A percentile compares a stretch with the other conserved stretches of the same genome.
These are phyloP conservation scores for Scaptomyza hsui DNA, from an alignment of 1,140 invertebrate species.

Conservation along the genomic window DNA sequence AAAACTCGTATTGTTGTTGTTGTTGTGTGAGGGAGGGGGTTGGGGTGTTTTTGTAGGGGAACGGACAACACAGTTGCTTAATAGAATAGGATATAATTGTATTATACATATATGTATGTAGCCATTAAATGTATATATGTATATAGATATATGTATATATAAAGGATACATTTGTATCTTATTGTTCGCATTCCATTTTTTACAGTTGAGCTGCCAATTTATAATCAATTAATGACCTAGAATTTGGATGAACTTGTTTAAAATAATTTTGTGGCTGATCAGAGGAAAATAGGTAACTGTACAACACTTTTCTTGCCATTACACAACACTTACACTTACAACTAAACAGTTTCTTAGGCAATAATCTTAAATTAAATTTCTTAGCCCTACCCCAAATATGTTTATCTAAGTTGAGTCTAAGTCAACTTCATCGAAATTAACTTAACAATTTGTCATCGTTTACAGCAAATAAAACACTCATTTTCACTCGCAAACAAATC, in stretches of 20 bases:
- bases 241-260: too few relatives aligned
- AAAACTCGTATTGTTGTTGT: slow-evolving; percentile 7
- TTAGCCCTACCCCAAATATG: too few relatives aligned
- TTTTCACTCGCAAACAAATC: background rate
- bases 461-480: background rate
- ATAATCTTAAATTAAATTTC: too few relatives aligned
- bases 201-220: background rate
- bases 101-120: slow-evolving; percentile 6
- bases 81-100: slow-evolving; percentile 27
- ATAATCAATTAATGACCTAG: background rate
- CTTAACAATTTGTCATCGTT: slow-evolving; percentile 1
- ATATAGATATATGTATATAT: background rate
- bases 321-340: too few relatives aligned
- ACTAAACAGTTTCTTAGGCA: too few relatives aligned
- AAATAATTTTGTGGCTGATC: too few relatives aligned
- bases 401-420: too few relatives aligned
- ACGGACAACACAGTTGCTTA: background rate
- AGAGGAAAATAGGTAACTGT: too few relatives aligned
- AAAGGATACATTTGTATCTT: background rate
- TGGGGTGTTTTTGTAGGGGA: too few relatives aligned
- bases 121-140: too few relatives aligned
- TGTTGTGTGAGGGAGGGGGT: background rate
- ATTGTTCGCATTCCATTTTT: background rate
- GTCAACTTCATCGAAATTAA: background rate
- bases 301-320: too few relatives aligned